These are phyloP conservation scores for Apolygus lucorum DNA, from an alignment of 1,140 invertebrate genomes.

Conservation along the genomic window DNA sequence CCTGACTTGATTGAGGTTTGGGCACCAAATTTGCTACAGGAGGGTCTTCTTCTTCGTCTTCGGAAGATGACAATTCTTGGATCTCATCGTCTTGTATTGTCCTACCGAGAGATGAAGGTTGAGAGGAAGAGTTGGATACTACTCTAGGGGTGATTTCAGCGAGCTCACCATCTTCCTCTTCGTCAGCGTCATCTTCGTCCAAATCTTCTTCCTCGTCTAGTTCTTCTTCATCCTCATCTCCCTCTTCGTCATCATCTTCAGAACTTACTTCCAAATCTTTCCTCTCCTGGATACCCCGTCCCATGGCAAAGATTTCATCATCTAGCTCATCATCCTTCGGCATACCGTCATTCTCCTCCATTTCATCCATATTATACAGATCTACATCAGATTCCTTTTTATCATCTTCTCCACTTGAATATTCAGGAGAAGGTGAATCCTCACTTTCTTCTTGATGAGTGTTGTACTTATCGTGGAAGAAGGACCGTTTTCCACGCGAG, in stretches of 20 bases:
- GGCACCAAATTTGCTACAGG: too few species aligned
- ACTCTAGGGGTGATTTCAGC: not conserved
- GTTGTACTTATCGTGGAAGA: not conserved
- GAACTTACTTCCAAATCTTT: not conserved
- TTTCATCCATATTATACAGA: slow-evolving; percentile 2
- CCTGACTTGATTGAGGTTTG: too few species aligned
- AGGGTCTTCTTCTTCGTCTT: too few species aligned
- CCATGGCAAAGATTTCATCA: not conserved
- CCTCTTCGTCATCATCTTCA: not conserved
- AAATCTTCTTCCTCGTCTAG: not conserved
- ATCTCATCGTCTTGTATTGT: too few species aligned
- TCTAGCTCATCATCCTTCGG: not conserved
- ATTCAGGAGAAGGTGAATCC: not conserved
- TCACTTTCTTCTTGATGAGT: not conserved
- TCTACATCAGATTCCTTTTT: not conserved
- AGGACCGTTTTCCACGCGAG: not conserved
- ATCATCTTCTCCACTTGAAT: not conserved
- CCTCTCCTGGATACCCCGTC: not conserved
- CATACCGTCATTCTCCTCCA: not conserved
- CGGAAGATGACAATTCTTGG: too few species aligned
- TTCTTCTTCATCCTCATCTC: not conserved
- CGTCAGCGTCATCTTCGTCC: not conserved
- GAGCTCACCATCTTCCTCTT: not conserved
- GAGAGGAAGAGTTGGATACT: too few species aligned
- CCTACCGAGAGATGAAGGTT: too few species aligned